These are phyloP conservation scores for Hydraecia micacea DNA, from an alignment of 2,888 invertebrate genomes.

Conservation along the genomic window DNA sequence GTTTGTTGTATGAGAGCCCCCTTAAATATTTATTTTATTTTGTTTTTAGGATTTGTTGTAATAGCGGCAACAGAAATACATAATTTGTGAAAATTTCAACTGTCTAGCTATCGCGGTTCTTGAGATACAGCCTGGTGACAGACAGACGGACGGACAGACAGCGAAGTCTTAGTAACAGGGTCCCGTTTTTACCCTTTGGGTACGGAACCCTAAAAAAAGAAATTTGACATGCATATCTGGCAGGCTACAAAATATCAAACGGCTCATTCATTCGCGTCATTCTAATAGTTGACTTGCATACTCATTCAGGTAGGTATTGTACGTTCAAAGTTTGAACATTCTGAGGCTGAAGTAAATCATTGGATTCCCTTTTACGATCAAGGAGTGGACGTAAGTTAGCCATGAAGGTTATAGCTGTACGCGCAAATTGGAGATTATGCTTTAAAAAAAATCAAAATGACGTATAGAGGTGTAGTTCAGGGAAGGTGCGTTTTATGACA, in stretches of 20 bases:
- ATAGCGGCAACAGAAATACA: too few relatives aligned
- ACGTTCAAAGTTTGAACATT: slow-evolving; percentile 12
- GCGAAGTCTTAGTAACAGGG: too few relatives aligned
- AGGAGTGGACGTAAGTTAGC: slow-evolving; percentile 62
- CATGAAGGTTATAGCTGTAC: slow-evolving; percentile 53
- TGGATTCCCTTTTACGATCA: slow-evolving; percentile 72
- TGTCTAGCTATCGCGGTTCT: too few relatives aligned
- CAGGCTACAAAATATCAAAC: slow-evolving; percentile 14
- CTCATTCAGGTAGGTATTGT: not conserved
- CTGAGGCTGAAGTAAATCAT: slow-evolving; percentile 66
- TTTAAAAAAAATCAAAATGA: slow-evolving; percentile 59
- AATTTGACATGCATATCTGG: not conserved
- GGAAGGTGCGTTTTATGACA: slow-evolving; percentile 61
- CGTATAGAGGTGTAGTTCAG: slow-evolving; percentile 58
- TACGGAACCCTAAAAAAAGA: too few relatives aligned
- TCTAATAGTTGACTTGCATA: slow-evolving; percentile 21
- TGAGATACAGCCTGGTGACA: too few relatives aligned
- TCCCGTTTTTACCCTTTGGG: too few relatives aligned
- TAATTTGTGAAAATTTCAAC: too few relatives aligned
- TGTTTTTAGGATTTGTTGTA: too few relatives aligned
- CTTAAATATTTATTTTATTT: too few relatives aligned
- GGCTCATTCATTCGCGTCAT: not conserved
- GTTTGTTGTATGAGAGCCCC: too few relatives aligned
- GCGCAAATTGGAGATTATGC: slow-evolving; percentile 58
- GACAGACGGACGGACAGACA: too few relatives aligned